Percentiles rank a stretch among this genome's conserved stretches.
These are phyloP conservation scores for Pontoporia blainvillei DNA, from an alignment of 2,113 vertebrate genomes.

Conservation along the genomic window DNA sequence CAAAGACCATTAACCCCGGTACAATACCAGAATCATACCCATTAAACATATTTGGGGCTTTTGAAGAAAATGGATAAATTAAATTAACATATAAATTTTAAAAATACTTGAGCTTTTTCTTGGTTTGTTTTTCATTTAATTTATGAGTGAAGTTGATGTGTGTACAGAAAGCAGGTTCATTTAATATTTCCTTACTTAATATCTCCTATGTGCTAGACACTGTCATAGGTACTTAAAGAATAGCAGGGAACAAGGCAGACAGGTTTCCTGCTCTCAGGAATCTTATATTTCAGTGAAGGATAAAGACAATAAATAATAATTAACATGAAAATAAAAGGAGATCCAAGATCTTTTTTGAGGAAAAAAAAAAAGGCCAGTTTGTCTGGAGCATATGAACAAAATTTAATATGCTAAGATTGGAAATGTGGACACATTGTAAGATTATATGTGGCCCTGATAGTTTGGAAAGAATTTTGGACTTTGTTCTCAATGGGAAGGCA, in stretches of 20 bases:
- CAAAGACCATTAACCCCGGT: not conserved
- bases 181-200: not conserved
- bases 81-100: not conserved
- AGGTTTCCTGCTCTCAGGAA: not conserved
- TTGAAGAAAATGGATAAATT: not conserved
- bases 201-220: not conserved
- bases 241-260: not conserved
- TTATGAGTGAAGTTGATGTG: not conserved
- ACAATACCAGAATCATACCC: not conserved
- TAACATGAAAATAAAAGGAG: not conserved
- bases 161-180: not conserved
- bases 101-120: not conserved
- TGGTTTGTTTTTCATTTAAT: not conserved
- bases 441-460: not conserved
- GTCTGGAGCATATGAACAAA: not conserved
- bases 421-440: not conserved
- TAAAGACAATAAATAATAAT: not conserved
- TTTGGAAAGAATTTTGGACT: not conserved
- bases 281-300: not conserved
- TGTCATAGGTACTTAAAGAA: not conserved
- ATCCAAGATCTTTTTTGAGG: not conserved
- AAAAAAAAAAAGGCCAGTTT: not conserved
- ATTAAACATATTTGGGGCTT: not conserved
- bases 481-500: not conserved
- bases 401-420: not conserved